Conservation (phyloP, 2,113 vertebrate species). For the Microtus ochrogaster region DNA sequence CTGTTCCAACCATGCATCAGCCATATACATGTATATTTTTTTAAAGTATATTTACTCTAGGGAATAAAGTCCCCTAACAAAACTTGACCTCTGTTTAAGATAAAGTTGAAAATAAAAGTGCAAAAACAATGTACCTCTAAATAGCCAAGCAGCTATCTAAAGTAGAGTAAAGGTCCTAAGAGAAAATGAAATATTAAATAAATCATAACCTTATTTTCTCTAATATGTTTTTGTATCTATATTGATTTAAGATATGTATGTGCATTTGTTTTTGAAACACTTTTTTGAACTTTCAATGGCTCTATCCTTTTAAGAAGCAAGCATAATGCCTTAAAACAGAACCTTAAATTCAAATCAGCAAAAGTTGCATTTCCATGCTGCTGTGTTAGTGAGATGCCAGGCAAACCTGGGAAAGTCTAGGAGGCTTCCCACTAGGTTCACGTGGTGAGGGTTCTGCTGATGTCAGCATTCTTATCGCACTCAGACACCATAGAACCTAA, state of each 20-base stretch:
- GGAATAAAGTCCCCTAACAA: constrained; percentile 46
- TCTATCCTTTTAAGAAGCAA: neutral
- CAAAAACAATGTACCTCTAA: constrained; percentile 36
- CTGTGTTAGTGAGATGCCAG: neutral
- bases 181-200: constrained; percentile 42
- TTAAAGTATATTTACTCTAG: neutral
- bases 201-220: constrained; percentile 37
- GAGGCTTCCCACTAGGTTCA: neutral
- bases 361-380: neutral
- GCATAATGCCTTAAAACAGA: neutral
- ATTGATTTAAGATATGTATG: neutral
- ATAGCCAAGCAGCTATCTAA: constrained; percentile 40
- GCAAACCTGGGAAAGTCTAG: neutral
- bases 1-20: neutral
- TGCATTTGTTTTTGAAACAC: constrained; percentile 1
- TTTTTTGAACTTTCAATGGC: neutral
- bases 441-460: neutral
- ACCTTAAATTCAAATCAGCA: neutral
- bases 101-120: neutral
- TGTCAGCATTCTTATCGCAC: neutral
- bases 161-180: constrained; percentile 33
- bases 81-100: constrained; percentile 41
- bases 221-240: neutral
- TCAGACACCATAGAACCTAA: neutral
- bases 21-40: neutral